Evolutionary conservation across 2,888 invertebrate species (phyloP).

Genomic region (Ligdia adustata): DNA sequence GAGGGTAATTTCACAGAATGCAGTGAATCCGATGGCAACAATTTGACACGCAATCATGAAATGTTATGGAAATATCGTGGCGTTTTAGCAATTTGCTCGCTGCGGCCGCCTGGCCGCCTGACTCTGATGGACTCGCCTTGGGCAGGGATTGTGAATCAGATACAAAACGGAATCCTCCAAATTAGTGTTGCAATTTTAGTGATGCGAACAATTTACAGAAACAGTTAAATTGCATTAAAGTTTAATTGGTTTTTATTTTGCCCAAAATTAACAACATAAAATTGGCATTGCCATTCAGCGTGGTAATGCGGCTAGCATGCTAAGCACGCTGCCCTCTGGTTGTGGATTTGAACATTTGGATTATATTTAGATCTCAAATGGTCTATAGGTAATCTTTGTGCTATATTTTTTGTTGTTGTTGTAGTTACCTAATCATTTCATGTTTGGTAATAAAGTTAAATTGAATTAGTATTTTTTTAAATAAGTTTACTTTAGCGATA

Average conservation of each 20-base stretch:
- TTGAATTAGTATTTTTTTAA: no score
- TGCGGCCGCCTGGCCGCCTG: constrained; percentile 36
- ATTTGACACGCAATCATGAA: constrained; percentile 60
- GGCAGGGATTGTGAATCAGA: constrained; percentile 52
- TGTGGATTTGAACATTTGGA: no score
- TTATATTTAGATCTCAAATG: no score
- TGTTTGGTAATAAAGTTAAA: no score
- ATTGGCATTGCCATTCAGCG: no score
- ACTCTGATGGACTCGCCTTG: constrained; percentile 47
- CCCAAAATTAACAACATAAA: no score
- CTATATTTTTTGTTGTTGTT: no score
- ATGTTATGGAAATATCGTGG: constrained; percentile 51
- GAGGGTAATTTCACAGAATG: constrained; percentile 45
- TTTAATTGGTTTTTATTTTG: background rate
- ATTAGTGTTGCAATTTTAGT: constrained; percentile 22
- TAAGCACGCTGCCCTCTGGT: no score
- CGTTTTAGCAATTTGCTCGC: constrained; percentile 55
- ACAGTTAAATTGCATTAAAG: background rate
- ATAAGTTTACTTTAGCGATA: no score
- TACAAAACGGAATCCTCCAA: constrained; percentile 29
- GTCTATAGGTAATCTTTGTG: no score
- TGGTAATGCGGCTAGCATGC: no score
- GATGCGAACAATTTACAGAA: constrained; percentile 7
- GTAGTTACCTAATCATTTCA: no score
- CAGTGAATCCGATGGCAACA: constrained; percentile 50